Conservation (phyloP, 2,113 vertebrate genomes). For the Anser brachyrhynchus region DNA sequence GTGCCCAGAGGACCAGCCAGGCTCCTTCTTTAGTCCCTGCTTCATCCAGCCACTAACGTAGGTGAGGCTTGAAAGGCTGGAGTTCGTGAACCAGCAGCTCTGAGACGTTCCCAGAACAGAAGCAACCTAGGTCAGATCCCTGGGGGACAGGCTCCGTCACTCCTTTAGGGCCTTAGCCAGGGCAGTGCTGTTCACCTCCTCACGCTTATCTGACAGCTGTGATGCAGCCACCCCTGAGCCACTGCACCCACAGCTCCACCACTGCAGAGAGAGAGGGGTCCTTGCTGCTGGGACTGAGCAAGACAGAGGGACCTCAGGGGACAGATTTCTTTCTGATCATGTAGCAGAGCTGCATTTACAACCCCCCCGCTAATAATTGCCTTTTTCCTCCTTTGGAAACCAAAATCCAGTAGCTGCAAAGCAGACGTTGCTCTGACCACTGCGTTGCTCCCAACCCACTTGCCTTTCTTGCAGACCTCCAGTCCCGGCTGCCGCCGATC, state of each 20-base stretch:
- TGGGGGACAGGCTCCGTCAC: background rate
- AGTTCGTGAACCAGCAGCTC: background rate
- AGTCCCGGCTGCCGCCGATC: slow-evolving; percentile 83
- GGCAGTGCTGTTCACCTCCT: background rate
- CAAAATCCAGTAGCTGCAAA: background rate
- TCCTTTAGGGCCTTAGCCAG: background rate
- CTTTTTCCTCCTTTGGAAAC: background rate
- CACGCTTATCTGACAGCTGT: rapidly evolving
- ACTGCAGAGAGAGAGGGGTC: background rate
- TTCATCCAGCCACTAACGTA: background rate
- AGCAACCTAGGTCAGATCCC: background rate
- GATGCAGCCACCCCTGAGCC: rapidly evolving
- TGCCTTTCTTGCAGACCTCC: slow-evolving; percentile 68
- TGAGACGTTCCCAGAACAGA: background rate
- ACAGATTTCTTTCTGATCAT: background rate
- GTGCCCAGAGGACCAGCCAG: background rate
- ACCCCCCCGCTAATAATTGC: background rate
- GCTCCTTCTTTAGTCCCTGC: background rate
- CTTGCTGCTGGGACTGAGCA: background rate
- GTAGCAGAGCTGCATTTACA: background rate
- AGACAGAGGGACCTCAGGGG: background rate
- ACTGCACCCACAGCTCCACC: background rate
- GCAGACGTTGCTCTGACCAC: background rate
- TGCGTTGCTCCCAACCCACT: background rate
- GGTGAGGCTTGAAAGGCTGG: background rate